Base-by-base conservation (phyloP, 2,797 vertebrate genomes). In the Eurystomus glaucurus region DNA sequence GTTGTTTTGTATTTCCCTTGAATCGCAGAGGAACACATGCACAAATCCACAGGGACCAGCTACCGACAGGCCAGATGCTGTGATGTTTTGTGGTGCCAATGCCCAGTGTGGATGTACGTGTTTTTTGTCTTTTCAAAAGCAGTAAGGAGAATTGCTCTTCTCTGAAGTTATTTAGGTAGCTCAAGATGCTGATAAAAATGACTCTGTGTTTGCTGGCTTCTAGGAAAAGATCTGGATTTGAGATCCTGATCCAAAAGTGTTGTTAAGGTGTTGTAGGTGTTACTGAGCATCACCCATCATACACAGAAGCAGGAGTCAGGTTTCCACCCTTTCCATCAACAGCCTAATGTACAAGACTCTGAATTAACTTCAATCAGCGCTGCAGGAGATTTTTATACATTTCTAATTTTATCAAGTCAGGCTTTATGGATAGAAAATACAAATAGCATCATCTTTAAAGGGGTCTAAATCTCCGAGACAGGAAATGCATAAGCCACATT, bases 341-440 rank as follows among this genome's bases (percentile, higher is more conserved):
- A 92, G 54, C 45, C 39, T 83, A 29, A 54, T 14, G 68, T 35
- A 37, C 22, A 45, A 55, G 37, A 7, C 19, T 48, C 82, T 39
- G 43, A 81, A 64, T 14, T 57, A 70, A 29, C 35, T 57, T 7
- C 55, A 48, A 0, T 6, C 48, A 54, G 75, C 85, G 37, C 65
- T 37, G 48, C 45, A 57, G n/a, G 15, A 87, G 45, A 76, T 43
- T 74, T 83, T 61, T 20, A 46, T 25, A 22, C 31, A 39, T 62
- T 79, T 72, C 37, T 65, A n/a, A 76, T 58, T 80, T 72, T 43
- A 72, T 68, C 46, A 26, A 35, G 48, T 76, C 77, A 62, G 46
- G 29, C 11, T 58, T 87, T n/a, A 43, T 22, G 50, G n/a, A 23
- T 1, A 62, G 28, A 45, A 70, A 45, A 86, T 72, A 11, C 28